Percentiles rank a stretch among this genome's conserved stretches.
Evolutionary conservation across 92 coral and sea anemone genomes (phyloP).

Genomic region (Phenganax stokvisi): DNA sequence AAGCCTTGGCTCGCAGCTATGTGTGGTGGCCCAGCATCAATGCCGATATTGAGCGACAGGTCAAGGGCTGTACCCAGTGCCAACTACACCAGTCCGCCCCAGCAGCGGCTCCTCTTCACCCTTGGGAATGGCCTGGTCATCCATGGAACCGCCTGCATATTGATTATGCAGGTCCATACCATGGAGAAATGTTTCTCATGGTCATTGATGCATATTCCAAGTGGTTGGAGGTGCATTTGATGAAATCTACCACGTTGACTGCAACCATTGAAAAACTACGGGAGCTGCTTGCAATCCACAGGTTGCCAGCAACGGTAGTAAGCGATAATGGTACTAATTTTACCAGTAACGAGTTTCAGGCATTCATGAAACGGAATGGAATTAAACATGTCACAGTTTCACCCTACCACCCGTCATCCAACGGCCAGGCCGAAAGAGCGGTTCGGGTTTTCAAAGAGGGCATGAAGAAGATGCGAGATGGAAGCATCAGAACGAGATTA

Average conservation of each 20-base stretch:
- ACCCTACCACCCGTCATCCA: slow-evolving; percentile 52
- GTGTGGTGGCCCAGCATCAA: slow-evolving; percentile 45
- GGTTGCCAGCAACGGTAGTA: slow-evolving; percentile 42
- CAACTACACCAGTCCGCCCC: slow-evolving; percentile 34
- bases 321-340: slow-evolving; percentile 46
- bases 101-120: slow-evolving; percentile 35
- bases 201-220: neutral
- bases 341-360: slow-evolving; percentile 41
- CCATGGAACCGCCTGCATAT: slow-evolving; percentile 25
- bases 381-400: slow-evolving; percentile 42
- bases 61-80: slow-evolving; percentile 8
- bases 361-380: slow-evolving; percentile 21
- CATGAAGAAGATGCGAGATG: neutral
- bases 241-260: slow-evolving; percentile 39
- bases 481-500: neutral
- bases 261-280: slow-evolving; percentile 44
- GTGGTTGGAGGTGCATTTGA: slow-evolving; percentile 39
- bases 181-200: neutral
- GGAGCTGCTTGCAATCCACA: slow-evolving; percentile 3
- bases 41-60: neutral
- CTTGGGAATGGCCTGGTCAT: slow-evolving; percentile 37
- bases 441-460: slow-evolving; percentile 34
- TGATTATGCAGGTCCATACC: slow-evolving; percentile 27
- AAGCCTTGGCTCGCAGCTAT: slow-evolving; percentile 37
- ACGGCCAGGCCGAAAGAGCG: slow-evolving; percentile 54